Evolutionary conservation across 2,888 invertebrate genomes (phyloP).

Genomic region (Euphydryas editha): DNA sequence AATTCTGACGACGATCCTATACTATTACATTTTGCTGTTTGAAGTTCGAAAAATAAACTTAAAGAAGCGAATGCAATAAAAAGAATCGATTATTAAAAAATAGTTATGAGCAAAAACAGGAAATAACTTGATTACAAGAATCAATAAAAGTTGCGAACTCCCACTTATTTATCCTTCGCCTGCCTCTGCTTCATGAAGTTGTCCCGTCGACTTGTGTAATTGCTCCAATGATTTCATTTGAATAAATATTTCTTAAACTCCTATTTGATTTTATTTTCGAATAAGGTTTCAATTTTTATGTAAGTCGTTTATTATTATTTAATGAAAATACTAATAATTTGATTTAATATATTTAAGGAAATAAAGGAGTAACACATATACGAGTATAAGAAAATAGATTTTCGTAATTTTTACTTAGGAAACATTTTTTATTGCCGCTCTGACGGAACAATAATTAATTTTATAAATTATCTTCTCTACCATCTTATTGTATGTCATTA

Average conservation of each 20-base stretch:
- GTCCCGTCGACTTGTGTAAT: not conserved
- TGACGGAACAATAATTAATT: too few relatives aligned
- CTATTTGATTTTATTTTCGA: not conserved
- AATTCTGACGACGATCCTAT: too few relatives aligned
- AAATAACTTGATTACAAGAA: constrained; percentile 8
- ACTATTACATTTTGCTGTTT: too few relatives aligned
- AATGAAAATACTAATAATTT: too few relatives aligned
- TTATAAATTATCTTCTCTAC: too few relatives aligned
- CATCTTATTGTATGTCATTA: too few relatives aligned
- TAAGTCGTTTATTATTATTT: not conserved
- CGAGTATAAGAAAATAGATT: too few relatives aligned
- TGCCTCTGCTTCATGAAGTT: constrained; percentile 1
- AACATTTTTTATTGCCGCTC: too few relatives aligned
- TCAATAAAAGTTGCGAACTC: constrained; percentile 6
- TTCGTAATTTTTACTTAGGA: too few relatives aligned
- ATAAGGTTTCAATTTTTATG: not conserved
- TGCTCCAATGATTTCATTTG: not conserved
- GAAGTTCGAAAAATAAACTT: not conserved
- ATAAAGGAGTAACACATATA: too few relatives aligned
- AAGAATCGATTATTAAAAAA: not conserved
- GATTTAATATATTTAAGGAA: too few relatives aligned
- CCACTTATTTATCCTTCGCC: not conserved
- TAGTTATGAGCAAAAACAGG: not conserved
- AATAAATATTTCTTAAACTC: constrained; percentile 4
- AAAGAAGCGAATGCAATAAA: not conserved